Percentiles rank a stretch among this genome's conserved stretches.
phyloP scores from a whole-genome alignment of 2,888 invertebrate species.

The Hipparchia sbordonii region DNA sequence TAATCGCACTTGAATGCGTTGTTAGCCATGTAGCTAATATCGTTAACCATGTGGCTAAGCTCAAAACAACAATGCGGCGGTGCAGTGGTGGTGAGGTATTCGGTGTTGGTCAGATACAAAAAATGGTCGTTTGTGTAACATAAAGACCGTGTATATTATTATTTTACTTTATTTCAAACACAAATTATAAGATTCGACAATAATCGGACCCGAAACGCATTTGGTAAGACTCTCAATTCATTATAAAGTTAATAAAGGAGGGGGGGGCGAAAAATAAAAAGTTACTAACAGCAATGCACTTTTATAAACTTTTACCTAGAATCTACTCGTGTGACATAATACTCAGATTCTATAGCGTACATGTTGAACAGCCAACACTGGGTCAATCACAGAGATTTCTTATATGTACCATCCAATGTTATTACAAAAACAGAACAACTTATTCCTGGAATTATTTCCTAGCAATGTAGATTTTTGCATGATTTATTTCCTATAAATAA shows the following conservation, averaged over 20 bases:
- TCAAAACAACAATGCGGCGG: no score
- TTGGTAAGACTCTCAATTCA: conserved; percentile 74
- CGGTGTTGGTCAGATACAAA: no score
- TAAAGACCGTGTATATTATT: conserved; percentile 49
- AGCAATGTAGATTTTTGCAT: conserved; percentile 74
- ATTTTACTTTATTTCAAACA: conserved; percentile 80
- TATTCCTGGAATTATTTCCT: conserved; percentile 60
- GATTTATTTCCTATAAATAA: conserved; percentile 68
- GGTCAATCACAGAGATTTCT: conserved; percentile 79
- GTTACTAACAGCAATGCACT: conserved; percentile 79
- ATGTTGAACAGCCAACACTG: conserved; percentile 72
- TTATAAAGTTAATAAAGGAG: conserved; percentile 77
- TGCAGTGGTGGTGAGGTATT: no score
- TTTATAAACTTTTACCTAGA: conserved; percentile 68
- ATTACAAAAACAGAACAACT: conserved; percentile 71
- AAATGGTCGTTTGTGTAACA: conserved; percentile 11
- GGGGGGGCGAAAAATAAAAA: conserved; percentile 78
- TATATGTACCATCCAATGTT: conserved; percentile 60
- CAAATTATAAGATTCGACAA: conserved; percentile 79
- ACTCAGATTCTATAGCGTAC: conserved; percentile 74
- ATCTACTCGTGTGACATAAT: conserved; percentile 67
- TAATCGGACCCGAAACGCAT: conserved; percentile 73
- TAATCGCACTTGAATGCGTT: no score
- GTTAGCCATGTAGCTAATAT: no score
- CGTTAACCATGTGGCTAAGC: no score